Evolutionary conservation across 2,113 vertebrate genomes (phyloP), one percentile per base, ranked within the genome.

Genomic region (Grus americana): DNA sequence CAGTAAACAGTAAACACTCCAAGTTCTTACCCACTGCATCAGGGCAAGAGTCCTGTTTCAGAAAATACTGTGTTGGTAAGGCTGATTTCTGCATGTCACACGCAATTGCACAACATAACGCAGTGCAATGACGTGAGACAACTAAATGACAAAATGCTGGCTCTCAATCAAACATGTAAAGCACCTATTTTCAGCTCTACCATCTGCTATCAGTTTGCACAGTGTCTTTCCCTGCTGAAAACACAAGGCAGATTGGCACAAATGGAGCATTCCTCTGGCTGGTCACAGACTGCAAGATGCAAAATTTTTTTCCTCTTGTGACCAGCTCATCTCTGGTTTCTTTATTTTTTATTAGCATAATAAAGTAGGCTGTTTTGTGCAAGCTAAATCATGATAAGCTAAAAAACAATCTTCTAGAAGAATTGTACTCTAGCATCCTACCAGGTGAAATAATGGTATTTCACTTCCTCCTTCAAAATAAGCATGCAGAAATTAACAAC

Each of bases 91-190:
- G 62, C 46, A 26, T 88, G 79, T 90, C 79, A 86, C 50, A 74
- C 3, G 8, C 6, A 17, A 61, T 80, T 93, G 86, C 80, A 87
- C 70, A 70, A 66, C 78, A 55, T 62, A 96, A 90, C 14, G 2
- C 66, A 50, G 78, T n/a, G 80, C 49, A 91, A 66, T 92, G 68
- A 92, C 66, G 32, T 92, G 89, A 83, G 78, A 85, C 80, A 91
- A 91, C 86, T 47, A 92, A 95, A 97, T 73, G 86, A 93, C 95
- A 96, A 97, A 93, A 97, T 90, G 22, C 89, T 97, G 96, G 95
- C 92, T 91, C 73, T 57, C 73, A 58, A 52, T 91, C 96, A 97
- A 95, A 75, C 86, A 91, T 76, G 78, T 90, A 86, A 97, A 93
- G 66, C 78, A 93, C 91, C 90, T 97, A 95, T 92, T 97, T 97